Conservation (phyloP, 2,888 invertebrate species). For the Aethes cnicana region DNA sequence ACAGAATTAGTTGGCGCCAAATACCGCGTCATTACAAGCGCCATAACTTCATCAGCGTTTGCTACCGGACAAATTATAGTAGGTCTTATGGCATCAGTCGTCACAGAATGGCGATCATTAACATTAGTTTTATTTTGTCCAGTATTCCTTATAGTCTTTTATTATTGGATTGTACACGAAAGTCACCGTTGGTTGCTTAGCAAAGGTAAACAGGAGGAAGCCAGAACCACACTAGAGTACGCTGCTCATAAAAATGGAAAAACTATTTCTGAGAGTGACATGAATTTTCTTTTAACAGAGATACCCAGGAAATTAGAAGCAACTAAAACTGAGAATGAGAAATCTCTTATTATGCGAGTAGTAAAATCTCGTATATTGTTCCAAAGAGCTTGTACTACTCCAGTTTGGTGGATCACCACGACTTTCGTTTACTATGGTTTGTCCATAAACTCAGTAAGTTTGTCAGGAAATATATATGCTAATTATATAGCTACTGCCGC, state of each 20-base stretch:
- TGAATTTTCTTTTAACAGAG: conserved; percentile 60
- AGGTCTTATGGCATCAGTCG: conserved; percentile 85
- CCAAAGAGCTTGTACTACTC: conserved; percentile 85
- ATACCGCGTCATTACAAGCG: conserved; percentile 87
- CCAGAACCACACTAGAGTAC: conserved; percentile 80
- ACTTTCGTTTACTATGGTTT: conserved; percentile 91
- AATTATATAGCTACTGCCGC: conserved; percentile 86
- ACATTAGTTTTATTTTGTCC: conserved; percentile 86
- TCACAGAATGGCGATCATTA: conserved; percentile 86
- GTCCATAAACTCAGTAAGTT: conserved; percentile 87
- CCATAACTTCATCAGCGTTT: conserved; percentile 86
- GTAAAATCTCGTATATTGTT: conserved; percentile 79
- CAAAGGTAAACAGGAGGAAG: conserved; percentile 84
- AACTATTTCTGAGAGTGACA: conserved; percentile 69
- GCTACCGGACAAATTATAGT: conserved; percentile 87
- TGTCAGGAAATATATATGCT: conserved; percentile 88
- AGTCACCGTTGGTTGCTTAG: conserved; percentile 89
- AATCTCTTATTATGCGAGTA: conserved; percentile 62
- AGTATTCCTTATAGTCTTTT: conserved; percentile 84
- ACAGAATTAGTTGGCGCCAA: conserved; percentile 90
- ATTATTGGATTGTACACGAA: conserved; percentile 87
- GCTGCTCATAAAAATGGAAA: conserved; percentile 84
- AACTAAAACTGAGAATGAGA: conserved; percentile 37
- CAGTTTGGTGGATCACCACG: conserved; percentile 90
- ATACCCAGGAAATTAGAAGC: conserved; percentile 50